A percentile compares a stretch with the other conserved stretches of the same genome.
phyloP scores from a whole-genome alignment of 2,797 vertebrate genomes.

The Smutsia gigantea region DNA sequence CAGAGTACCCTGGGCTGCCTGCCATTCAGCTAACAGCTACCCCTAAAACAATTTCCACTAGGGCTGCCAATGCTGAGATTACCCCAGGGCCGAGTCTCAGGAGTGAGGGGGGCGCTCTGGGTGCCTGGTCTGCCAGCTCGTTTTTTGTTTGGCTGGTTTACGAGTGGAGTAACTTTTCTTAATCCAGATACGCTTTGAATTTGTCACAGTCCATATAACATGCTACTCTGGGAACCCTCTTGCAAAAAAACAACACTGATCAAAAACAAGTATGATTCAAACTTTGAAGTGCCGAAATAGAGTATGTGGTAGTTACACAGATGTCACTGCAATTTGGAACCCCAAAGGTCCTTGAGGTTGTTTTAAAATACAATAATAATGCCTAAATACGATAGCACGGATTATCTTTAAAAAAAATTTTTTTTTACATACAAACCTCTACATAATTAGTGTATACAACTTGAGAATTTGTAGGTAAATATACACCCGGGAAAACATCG shows the following conservation, averaged over 20 bases:
- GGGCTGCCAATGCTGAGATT: neutral
- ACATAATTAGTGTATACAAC: neutral
- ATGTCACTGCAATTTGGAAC: neutral
- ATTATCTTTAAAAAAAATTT: neutral
- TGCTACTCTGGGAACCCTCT: neutral
- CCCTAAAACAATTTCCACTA: neutral
- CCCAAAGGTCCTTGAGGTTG: neutral
- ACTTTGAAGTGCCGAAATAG: neutral
- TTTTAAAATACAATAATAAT: neutral
- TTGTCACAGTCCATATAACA: neutral
- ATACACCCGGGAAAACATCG: neutral
- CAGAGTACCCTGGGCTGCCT: no score
- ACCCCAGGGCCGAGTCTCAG: accelerated
- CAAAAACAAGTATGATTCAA: neutral
- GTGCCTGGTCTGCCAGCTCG: neutral
- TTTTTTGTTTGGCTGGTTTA: neutral
- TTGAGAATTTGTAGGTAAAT: neutral
- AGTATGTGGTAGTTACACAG: neutral
- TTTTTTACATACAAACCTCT: neutral
- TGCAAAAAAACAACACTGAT: neutral
- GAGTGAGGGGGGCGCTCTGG: neutral
- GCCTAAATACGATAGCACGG: neutral
- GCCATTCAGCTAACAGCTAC: neutral
- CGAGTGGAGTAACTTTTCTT: neutral
- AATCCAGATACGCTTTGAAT: neutral